Percentiles rank a stretch among this genome's conserved stretches.
Conservation (phyloP, 2,113 vertebrate species). For the Callipepla squamata region DNA sequence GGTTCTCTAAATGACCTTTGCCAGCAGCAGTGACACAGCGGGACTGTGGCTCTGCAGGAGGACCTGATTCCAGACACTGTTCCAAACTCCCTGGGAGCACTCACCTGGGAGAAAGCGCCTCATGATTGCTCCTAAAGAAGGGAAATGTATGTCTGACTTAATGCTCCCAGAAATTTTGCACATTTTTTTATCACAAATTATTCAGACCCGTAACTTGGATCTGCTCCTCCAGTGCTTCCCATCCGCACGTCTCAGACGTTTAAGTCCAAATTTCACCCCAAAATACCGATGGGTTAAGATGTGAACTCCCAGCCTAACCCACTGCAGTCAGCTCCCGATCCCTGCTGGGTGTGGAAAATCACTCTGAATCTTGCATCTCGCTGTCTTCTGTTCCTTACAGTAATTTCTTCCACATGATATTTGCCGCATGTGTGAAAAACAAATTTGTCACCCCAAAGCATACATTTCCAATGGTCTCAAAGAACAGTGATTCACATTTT, state of each 20-base stretch:
- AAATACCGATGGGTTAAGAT: not conserved
- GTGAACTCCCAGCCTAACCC: not conserved
- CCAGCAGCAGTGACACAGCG: not conserved
- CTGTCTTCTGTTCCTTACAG: not conserved
- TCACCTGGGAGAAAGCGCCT: not conserved
- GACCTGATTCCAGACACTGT: not conserved
- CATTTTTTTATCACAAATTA: not conserved
- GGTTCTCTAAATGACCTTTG: not conserved
- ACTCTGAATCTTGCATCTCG: not conserved
- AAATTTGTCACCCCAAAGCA: conserved; percentile 31
- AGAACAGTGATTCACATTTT: conserved; percentile 28
- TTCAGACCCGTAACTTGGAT: not conserved
- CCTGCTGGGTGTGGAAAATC: not conserved
- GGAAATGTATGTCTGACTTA: not conserved
- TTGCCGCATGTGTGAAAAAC: conserved; percentile 33
- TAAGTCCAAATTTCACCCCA: not conserved
- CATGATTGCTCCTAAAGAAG: not conserved
- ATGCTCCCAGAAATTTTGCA: not conserved
- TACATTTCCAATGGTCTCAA: conserved; percentile 13
- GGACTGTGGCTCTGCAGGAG: not conserved
- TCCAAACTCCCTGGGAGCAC: not conserved
- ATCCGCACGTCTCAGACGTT: not conserved
- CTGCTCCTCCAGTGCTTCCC: not conserved
- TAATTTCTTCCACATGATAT: not conserved
- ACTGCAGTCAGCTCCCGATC: not conserved